Conservation (phyloP, 2,888 invertebrate genomes). For the Nephrotoma guestfalica region DNA sequence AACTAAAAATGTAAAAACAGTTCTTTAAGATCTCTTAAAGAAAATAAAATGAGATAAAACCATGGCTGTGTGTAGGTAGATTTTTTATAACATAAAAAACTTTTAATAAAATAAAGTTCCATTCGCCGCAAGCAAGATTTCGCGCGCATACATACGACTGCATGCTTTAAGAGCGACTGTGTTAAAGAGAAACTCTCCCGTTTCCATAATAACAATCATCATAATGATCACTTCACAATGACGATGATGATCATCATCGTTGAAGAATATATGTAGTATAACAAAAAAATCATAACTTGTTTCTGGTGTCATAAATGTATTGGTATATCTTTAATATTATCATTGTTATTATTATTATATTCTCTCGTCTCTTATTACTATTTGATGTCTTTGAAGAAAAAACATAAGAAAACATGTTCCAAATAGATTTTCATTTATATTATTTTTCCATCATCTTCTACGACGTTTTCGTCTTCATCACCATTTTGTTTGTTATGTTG, state of each 20-base stretch:
- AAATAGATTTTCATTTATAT: background rate
- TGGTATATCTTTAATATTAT: background rate
- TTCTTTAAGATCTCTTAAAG: background rate
- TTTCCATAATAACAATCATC: background rate
- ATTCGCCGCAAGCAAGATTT: background rate
- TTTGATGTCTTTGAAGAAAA: background rate
- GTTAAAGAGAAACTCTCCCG: background rate
- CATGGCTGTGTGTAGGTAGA: background rate
- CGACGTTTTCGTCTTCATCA: background rate
- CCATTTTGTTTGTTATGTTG: background rate
- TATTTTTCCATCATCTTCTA: background rate
- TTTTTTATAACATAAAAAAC: background rate
- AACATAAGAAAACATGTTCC: background rate
- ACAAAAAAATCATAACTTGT: conserved; percentile 2
- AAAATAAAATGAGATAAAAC: background rate
- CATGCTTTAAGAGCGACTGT: background rate
- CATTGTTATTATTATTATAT: background rate
- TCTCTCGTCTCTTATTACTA: background rate
- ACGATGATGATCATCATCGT: background rate
- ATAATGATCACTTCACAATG: background rate
- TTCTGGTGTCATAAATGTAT: conserved; percentile 4
- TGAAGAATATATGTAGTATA: background rate
- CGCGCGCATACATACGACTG: background rate
- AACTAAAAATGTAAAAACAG: background rate
- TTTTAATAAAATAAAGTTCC: background rate